Conservation (phyloP, 2,888 invertebrate species). For the Dasypogon diadema region DNA sequence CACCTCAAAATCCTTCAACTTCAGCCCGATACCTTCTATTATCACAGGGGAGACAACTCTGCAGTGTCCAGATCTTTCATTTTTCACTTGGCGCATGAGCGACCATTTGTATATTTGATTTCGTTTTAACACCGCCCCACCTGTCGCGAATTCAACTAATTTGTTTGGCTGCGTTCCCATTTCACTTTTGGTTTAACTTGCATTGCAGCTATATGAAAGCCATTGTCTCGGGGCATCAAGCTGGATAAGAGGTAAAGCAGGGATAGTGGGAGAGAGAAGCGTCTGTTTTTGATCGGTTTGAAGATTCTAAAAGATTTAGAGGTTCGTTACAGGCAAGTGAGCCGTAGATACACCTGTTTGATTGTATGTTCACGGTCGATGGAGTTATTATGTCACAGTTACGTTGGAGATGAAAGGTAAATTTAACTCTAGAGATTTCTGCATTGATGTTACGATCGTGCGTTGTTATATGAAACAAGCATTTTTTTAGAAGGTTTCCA, state of each 20-base stretch:
- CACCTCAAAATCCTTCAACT: constrained; percentile 34
- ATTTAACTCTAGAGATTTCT: too few relatives aligned
- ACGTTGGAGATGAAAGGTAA: too few relatives aligned
- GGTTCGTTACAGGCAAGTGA: neutral
- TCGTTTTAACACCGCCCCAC: constrained; percentile 8
- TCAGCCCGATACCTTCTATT: constrained; percentile 25
- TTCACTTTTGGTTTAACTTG: constrained; percentile 8
- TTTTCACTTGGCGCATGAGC: constrained; percentile 20
- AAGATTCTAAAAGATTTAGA: neutral
- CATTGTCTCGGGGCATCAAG: constrained; percentile 1
- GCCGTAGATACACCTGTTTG: constrained; percentile 1
- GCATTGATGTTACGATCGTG: too few relatives aligned
- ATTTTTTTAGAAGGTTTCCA: too few relatives aligned
- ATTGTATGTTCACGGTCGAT: constrained; percentile 11
- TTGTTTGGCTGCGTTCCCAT: neutral
- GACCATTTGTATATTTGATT: constrained; percentile 31
- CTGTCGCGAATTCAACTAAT: neutral
- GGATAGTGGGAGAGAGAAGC: neutral
- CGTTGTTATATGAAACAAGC: too few relatives aligned
- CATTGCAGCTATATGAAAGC: neutral
- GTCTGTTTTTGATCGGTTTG: neutral
- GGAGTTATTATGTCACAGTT: neutral
- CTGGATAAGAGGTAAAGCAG: neutral
- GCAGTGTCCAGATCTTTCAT: too few relatives aligned
- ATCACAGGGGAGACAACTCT: neutral